phyloP scores from a whole-genome alignment of 2,888 invertebrate genomes.

The Pomacea canaliculata region DNA sequence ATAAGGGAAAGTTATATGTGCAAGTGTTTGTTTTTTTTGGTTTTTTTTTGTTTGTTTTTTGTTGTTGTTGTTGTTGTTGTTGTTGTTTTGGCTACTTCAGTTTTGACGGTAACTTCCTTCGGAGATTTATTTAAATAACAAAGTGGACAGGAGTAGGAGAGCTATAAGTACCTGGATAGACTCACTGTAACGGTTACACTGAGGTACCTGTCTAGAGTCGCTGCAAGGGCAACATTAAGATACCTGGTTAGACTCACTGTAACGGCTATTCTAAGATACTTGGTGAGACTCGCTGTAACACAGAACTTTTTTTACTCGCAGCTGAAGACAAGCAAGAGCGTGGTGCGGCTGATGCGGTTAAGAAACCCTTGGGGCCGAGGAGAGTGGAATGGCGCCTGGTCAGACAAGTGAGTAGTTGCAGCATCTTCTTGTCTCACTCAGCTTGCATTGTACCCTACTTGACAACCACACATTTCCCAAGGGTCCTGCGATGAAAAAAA shows the following conservation, averaged over 20 bases:
- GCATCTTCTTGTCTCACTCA: background rate
- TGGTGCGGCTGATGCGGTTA: constrained; percentile 51
- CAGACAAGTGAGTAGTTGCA: constrained; percentile 55
- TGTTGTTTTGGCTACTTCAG: background rate
- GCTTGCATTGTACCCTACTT: no score
- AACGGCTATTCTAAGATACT: no score
- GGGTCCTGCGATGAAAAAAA: background rate
- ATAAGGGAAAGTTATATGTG: background rate
- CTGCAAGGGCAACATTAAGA: no score
- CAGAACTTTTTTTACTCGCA: background rate
- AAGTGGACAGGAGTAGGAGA: no score
- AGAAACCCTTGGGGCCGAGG: constrained; percentile 67
- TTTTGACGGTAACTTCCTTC: no score
- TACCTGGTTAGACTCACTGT: no score
- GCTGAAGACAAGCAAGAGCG: constrained; percentile 1
- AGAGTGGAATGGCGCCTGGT: constrained; percentile 68
- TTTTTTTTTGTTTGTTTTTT: background rate
- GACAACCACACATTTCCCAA: no score
- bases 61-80: background rate
- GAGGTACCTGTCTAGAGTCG: no score
- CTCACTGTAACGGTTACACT: no score
- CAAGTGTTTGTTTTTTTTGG: background rate
- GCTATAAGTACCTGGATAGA: no score
- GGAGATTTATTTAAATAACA: no score
- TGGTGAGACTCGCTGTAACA: no score